Base-by-base conservation (phyloP, 2,113 vertebrate genomes). In the Capreolus pygargus region DNA sequence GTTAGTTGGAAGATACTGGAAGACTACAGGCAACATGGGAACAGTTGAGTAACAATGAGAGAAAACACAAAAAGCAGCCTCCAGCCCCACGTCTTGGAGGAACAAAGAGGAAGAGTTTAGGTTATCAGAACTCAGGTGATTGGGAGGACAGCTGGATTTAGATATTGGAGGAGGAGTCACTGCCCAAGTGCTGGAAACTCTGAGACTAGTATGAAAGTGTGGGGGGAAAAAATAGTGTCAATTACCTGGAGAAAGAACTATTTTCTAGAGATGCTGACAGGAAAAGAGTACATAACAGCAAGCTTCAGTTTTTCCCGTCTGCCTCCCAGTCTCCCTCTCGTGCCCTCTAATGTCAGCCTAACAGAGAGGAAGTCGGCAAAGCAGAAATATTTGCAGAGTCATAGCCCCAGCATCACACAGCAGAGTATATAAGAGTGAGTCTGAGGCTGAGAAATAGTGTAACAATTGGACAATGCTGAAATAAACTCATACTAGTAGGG, bases 61-160 rank as follows among this genome's bases (percentile, higher is more conserved):
- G 4, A 43, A 89, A 78, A 78, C 36, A 8, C 16, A 17, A 17
- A 33, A 67, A 61, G 43, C 7, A 23, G 28, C 39, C 6, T 28
- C 8, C 2, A 58, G 2, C 1, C 45, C 11, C 27, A 52, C 13
- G 2, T n/a, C 13, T 30, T 15, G 3, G 39, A 47, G 33, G 2
- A 55, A 47, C 23, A 47, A 86, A 83, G 13, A 43, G 7, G 7
- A 79, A 96, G 55, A 50, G 3, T 58, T 74, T 21, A 36, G 4
- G 7, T 94, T 45, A 50, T 83, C 19, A 83, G 23, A 91, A 67
- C 6, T 45, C 36, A 61, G 50, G 86, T 90, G 1, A 17, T 50
- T 45, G 74, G 50, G 19, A 86, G 17, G 4, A 67, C 1, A 79
- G 33, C 12, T 67, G 55, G 23, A 57, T 28, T 60, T 36, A 87